These are phyloP conservation scores for Peromyscus melanophrys DNA, from an alignment of 2,797 vertebrate species.

Conservation along the genomic window DNA sequence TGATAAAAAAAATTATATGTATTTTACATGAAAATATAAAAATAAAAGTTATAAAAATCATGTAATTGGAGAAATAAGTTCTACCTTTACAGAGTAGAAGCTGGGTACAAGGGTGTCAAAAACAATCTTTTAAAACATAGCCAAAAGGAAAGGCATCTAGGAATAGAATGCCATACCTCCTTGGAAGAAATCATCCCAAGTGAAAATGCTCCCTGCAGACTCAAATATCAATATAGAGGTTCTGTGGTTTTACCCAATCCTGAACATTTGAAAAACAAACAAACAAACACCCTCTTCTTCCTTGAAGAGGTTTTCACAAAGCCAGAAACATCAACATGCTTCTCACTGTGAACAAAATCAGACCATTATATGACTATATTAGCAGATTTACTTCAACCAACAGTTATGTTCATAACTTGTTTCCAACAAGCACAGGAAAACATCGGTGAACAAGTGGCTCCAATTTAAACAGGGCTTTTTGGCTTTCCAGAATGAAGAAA, in stretches of 20 bases:
- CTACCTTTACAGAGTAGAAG: neutral
- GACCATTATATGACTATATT: neutral
- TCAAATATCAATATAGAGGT: slow-evolving; percentile 88
- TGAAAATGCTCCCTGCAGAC: slow-evolving; percentile 85
- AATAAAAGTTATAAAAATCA: neutral
- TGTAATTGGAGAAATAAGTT: slow-evolving; percentile 33
- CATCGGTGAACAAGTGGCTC: neutral
- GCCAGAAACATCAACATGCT: slow-evolving; percentile 44
- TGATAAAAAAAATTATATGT: neutral
- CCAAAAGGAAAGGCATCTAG: slow-evolving; percentile 82
- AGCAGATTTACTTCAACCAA: slow-evolving; percentile 40
- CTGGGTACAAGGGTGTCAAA: neutral
- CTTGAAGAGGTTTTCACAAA: slow-evolving; percentile 70
- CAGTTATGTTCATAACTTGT: slow-evolving; percentile 25
- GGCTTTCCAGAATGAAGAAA: slow-evolving; percentile 24
- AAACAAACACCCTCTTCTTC: slow-evolving; percentile 75
- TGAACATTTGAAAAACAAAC: slow-evolving; percentile 73
- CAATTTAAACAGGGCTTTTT: slow-evolving; percentile 25
- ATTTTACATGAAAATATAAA: slow-evolving; percentile 16
- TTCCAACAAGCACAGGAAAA: slow-evolving; percentile 24
- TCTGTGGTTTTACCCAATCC: slow-evolving; percentile 86
- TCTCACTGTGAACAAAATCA: slow-evolving; percentile 64
- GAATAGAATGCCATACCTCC: slow-evolving; percentile 75
- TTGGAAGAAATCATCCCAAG: slow-evolving; percentile 84
- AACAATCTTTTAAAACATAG: slow-evolving; percentile 74